Evolutionary conservation across 2,113 vertebrate genomes (phyloP).

Genomic region (Scortum barcoo): DNA sequence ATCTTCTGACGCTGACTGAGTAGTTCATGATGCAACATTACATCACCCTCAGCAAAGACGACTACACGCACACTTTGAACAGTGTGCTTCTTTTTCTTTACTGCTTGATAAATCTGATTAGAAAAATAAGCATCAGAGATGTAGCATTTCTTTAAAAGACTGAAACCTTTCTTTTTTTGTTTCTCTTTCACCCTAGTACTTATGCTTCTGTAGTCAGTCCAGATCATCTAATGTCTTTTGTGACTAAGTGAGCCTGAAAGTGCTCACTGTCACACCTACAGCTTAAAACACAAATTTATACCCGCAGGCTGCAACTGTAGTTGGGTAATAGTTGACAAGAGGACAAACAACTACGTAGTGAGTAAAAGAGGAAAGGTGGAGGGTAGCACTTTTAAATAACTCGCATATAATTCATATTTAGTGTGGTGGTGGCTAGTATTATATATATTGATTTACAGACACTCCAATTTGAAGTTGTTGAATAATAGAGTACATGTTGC

Average conservation of each 20-base stretch:
- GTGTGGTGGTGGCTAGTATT: constrained; percentile 48
- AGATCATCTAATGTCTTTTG: neutral
- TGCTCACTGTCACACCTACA: neutral
- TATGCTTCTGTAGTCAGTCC: neutral
- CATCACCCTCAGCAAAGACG: neutral
- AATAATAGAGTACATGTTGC: constrained; percentile 69
- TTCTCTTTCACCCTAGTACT: neutral
- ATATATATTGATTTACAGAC: constrained; percentile 71
- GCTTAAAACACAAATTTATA: neutral
- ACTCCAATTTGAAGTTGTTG: constrained; percentile 77
- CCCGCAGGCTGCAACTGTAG: neutral
- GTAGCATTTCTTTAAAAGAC: neutral
- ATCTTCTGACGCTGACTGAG: neutral
- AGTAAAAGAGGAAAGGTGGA: constrained; percentile 40
- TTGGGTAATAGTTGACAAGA: constrained; percentile 34
- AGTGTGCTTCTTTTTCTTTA: constrained; percentile 49
- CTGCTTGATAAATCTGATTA: constrained; percentile 27
- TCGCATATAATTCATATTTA: constrained; percentile 50
- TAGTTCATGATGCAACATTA: neutral
- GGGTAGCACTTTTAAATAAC: constrained; percentile 43
- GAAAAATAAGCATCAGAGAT: constrained; percentile 11
- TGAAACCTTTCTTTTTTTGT: constrained; percentile 20
- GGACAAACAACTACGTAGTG: constrained; percentile 22
- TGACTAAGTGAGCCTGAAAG: neutral
- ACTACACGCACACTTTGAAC: constrained; percentile 21